Base-by-base conservation (phyloP, 2,888 invertebrate genomes). In the Cynaeus angustus region DNA sequence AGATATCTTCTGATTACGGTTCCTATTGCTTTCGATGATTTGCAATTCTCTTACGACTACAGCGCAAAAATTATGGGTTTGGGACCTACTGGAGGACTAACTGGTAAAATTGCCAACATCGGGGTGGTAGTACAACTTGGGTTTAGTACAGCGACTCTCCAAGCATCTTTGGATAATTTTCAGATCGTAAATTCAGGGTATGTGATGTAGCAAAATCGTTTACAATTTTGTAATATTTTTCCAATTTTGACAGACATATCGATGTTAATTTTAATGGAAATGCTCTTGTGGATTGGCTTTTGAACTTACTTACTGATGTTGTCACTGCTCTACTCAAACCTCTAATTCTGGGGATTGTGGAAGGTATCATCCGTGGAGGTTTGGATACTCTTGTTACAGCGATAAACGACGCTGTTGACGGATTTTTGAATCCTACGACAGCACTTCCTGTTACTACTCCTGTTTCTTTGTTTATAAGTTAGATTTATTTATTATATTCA, bases 31-130 rank as follows among this genome's bases (percentile, higher is more conserved):
- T 74, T 70, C 26, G 45, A 70, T 2, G 62, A 56, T 7, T 12
- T 74, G 12, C 10, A 88, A 88, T 86, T 88, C 76, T 74, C 83
- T 37, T 89, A 88, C 82, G 85, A 81, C 59, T 89, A 88, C 78
- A 79, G 85, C 59, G 86, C 87, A 10, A 79, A 87, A 77, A 86
- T 87, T 56, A 88, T 88, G 88, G 84, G 86, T 72, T 75, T 89
- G 55, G 88, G 88, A 1, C 88, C 88, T 7, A 85, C 84, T 0
- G 89, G 89, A 21, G 86, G 86, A 9, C 84, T 89, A 66, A 74
- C 83, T 21, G 89, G 86, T 4, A 84, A 86, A 3, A 82, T 88
- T 28, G 74, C 75, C 68, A 62, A 79, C 16, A 55, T 80, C 8
- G 68, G 69, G 58, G 52, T 78, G 1, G 61, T 71, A 12, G 48